Base-by-base conservation (phyloP, 2,113 vertebrate genomes). In the Neodon shergylaensis region DNA sequence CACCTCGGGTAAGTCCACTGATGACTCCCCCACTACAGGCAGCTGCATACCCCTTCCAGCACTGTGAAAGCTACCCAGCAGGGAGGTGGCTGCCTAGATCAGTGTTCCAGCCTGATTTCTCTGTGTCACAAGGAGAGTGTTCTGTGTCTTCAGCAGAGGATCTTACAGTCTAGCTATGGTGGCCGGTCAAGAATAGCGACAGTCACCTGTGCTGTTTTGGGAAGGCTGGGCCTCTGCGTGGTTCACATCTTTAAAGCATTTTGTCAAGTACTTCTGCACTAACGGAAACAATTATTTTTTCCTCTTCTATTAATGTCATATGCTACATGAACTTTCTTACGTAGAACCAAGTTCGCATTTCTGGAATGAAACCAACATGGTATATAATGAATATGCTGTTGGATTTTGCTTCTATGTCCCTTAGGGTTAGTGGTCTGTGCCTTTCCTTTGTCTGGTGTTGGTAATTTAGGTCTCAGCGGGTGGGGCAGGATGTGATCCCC, bases 361-460 rank as follows among this genome's bases (percentile, higher is more conserved):
- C 61, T 96, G 52, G 93, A 47, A 19, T 90, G 94, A 72, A 77
- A 94, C n/a, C 61, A 42, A 86, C n/a, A 88, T 79, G 91, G 36
- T 36, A 10, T 93, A 47, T 94, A 52, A 52, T 68, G 76, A 88
- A 54, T 5, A 12, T 54, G 68, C 66, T 82, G 24, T 73, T 73
- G 36, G 74, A 47, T 86, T 97, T 92, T 74, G 44, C 22, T 22
- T 90, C 39, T 92, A 1, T 94, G 61, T 65, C n/a, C 11, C 9
- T 87, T 42, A 42, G 3, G 14, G 47, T 70, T 68, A 44, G 13
- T 88, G 31, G 42, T 63, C 44, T 89, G 7, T 86, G 28, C 58
- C 73, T 95, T 87, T 82, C 73, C 24, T 94, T 84, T 52, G 33
- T 72, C 11, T 85, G 92, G 17, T 33, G 81, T 94, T 44, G 19